A percentile compares a stretch with the other conserved stretches of the same genome.
These are phyloP conservation scores for Capricornis sumatraensis DNA, from an alignment of 2,113 vertebrate genomes.

Conservation along the genomic window DNA sequence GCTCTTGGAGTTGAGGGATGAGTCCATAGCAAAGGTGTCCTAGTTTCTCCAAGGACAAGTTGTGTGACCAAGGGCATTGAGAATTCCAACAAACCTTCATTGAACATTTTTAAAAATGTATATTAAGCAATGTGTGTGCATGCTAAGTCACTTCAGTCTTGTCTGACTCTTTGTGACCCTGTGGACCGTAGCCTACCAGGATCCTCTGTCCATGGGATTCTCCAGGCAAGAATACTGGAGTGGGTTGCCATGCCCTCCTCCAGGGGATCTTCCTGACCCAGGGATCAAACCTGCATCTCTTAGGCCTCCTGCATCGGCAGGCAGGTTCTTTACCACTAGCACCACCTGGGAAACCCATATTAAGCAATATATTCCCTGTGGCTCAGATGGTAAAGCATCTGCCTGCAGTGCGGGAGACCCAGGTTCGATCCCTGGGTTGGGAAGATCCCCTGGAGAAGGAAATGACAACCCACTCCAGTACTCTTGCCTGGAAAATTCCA, in stretches of 20 bases:
- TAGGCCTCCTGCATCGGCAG: neutral
- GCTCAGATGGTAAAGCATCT: no score
- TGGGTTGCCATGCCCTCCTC: neutral
- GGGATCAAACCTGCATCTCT: neutral
- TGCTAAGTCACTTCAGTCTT: neutral
- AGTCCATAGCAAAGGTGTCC: neutral
- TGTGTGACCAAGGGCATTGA: neutral
- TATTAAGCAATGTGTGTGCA: neutral
- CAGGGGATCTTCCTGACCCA: neutral
- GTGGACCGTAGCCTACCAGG: neutral
- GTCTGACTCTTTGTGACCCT: neutral
- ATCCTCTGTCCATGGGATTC: neutral
- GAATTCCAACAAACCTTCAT: neutral
- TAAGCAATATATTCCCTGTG: neutral
- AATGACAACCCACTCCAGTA: no score
- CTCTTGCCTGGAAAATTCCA: no score
- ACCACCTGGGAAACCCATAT: neutral
- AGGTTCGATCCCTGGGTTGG: no score
- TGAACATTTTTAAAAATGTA: neutral
- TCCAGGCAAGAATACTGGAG: neutral
- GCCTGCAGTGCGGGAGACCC: no score
- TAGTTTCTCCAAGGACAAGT: neutral
- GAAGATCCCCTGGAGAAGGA: no score
- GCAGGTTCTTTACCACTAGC: neutral
- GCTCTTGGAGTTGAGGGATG: neutral